Conservation (phyloP, 2,797 vertebrate genomes). For the Lepus townsendii region DNA sequence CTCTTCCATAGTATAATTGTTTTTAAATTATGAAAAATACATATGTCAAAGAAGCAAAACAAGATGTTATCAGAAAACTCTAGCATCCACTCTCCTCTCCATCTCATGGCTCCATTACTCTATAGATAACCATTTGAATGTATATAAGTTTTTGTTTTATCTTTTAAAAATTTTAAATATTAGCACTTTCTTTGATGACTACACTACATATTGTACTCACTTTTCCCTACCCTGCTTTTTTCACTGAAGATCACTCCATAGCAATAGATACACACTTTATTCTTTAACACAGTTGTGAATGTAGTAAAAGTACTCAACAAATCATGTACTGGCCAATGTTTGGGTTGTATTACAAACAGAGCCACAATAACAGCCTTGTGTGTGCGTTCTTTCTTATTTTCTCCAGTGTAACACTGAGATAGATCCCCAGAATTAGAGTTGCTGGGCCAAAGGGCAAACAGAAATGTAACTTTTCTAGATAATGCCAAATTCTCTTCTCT, state of each 20-base stretch:
- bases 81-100: neutral
- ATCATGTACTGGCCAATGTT: neutral
- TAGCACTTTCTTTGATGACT: neutral
- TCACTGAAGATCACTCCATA: neutral
- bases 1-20: neutral
- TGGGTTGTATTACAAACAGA: neutral
- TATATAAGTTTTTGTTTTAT: neutral
- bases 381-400: neutral
- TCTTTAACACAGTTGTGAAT: neutral
- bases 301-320: neutral
- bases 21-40: neutral
- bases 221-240: neutral
- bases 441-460: neutral
- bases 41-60: neutral
- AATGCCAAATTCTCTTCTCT: neutral
- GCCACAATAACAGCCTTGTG: neutral
- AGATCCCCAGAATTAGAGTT: neutral
- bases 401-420: neutral
- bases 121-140: neutral
- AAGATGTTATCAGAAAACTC: neutral
- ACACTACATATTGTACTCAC: neutral
- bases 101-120: neutral
- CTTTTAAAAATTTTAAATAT: neutral
- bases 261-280: neutral
- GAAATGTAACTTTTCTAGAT: conserved; percentile 14